phyloP scores from a whole-genome alignment of 2,888 invertebrate genomes.

The Rhamphomyia laevipes region DNA sequence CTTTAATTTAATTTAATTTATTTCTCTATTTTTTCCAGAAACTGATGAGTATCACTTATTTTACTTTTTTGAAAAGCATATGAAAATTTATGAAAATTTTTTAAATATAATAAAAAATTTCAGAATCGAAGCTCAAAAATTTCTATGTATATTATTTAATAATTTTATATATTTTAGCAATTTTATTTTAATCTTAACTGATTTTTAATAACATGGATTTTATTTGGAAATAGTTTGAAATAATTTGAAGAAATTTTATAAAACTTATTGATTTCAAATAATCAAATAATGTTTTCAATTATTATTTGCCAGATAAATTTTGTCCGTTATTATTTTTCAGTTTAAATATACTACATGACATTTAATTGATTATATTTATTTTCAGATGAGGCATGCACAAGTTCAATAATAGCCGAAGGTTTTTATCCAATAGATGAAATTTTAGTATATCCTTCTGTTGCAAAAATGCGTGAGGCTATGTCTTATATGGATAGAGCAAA shows the following conservation, averaged over 20 bases:
- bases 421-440: slow-evolving; percentile 63
- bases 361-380: neutral
- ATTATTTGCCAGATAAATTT: no score
- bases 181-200: no score
- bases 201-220: no score
- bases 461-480: slow-evolving; percentile 56
- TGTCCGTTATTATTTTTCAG: slow-evolving; percentile 26
- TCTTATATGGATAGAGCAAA: slow-evolving; percentile 79
- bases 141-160: slow-evolving; percentile 44
- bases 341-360: neutral
- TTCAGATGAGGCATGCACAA: slow-evolving; percentile 53
- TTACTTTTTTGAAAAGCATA: slow-evolving; percentile 58
- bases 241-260: no score
- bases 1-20: no score
- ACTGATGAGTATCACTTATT: slow-evolving; percentile 47
- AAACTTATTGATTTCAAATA: no score
- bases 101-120: slow-evolving; percentile 38
- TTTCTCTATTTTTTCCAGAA: no score
- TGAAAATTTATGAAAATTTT: slow-evolving; percentile 31
- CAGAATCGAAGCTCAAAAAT: slow-evolving; percentile 42
- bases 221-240: no score
- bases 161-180: no score
- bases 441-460: slow-evolving; percentile 39
- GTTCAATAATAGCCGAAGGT: slow-evolving; percentile 60
- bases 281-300: no score